These are phyloP conservation scores for Betta splendens DNA, from an alignment of 2,797 vertebrate genomes.

Conservation along the genomic window DNA sequence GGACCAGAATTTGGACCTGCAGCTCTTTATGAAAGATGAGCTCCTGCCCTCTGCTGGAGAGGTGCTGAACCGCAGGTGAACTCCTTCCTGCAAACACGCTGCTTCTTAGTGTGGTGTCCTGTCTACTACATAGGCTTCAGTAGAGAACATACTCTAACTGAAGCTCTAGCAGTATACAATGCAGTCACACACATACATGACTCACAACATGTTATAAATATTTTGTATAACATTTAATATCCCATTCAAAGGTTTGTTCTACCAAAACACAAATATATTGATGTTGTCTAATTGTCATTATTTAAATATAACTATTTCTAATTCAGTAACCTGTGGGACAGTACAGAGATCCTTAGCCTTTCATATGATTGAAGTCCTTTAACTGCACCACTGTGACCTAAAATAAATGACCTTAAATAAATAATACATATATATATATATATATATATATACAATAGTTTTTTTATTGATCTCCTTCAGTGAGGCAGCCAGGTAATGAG, in stretches of 20 bases:
- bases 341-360: slow-evolving; percentile 19
- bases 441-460: slow-evolving; percentile 24
- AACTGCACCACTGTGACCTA: slow-evolving; percentile 21
- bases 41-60: slow-evolving; percentile 82
- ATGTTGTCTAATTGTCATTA: too few relatives aligned
- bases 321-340: slow-evolving; percentile 1
- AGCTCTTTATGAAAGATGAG: slow-evolving; percentile 85
- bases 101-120: slow-evolving; percentile 13
- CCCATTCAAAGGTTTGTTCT: slow-evolving; percentile 12
- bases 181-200: slow-evolving; percentile 6
- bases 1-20: slow-evolving; percentile 83
- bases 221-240: not conserved
- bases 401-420: too few relatives aligned
- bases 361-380: slow-evolving; percentile 29
- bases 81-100: not conserved
- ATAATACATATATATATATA: slow-evolving; percentile 24
- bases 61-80: slow-evolving; percentile 51
- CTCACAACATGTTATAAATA: not conserved
- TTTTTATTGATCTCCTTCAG: slow-evolving; percentile 22
- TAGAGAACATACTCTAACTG: not conserved
- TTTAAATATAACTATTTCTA: slow-evolving; percentile 14
- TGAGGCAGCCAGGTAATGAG: slow-evolving; percentile 37
- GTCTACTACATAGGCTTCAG: not conserved
- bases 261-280: too few relatives aligned
- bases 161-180: not conserved